Evolutionary conservation across 2,888 invertebrate genomes (phyloP), one percentile per base, ranked within the genome.

Genomic region (Crematogaster levior): DNA sequence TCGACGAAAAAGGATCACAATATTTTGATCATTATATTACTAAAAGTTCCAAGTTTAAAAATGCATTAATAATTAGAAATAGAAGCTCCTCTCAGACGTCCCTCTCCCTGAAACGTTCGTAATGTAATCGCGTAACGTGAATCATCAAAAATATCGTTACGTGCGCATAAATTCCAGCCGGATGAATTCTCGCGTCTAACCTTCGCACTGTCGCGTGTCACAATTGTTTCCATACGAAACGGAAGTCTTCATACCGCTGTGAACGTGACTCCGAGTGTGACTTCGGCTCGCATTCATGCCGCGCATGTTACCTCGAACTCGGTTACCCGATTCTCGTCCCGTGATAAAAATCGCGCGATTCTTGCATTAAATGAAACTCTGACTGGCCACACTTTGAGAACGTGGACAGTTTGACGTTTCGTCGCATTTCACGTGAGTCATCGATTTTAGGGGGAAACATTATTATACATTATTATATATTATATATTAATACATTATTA

Each of bases 61-160:
- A n/a, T n/a, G 60, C 65, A 15, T 30, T 43, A 46, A 60, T 43
- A 46, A 60, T 73, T 58, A 46, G n/a, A 37, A 24, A 37, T 15
- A 65, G 24, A 51, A n/a, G 21, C 24, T 24, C 65, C 21, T 58
- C 34, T 18, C 56, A 43, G 30, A 24, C 30, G 30, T 10, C 30
- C 7, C 10, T 15, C 21, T n/a, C 18, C 12, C 30, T 18, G 56
- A 68, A 68, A 68, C 43, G 43, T 79, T 24, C 51, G 56, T 56
- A 70, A 79, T 46, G 40, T 46, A 79, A 79, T 58, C 70, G 68
- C 34, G 30, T 48, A n/a, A 58, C 70, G 56, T 79, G 77, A 79
- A 79, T 79, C 77, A 79, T 79, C 34, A 79, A 58, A 79, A 79
- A 79, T 58, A 46, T 58, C 68, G 56, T 77, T 68, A 77, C 70